Percentiles rank a stretch among this genome's conserved stretches.
Evolutionary conservation across 2,113 vertebrate genomes (phyloP).

Genomic region (Serilophus lunatus): DNA sequence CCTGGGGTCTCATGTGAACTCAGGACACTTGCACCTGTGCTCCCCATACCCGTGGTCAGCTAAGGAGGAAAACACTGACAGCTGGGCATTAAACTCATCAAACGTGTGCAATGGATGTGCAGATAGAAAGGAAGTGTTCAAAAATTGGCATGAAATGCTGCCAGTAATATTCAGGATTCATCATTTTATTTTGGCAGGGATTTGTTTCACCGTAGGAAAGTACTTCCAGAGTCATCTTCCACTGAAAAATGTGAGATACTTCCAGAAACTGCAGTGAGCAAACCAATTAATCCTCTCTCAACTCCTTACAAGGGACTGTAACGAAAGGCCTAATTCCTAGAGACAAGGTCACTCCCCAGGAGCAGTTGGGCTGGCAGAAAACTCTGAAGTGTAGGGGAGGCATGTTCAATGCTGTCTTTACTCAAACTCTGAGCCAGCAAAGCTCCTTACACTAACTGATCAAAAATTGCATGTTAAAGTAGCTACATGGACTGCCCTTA

Average conservation of each 20-base stretch:
- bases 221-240: conserved; percentile 61
- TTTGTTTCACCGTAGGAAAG: conserved; percentile 63
- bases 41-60: neutral
- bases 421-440: conserved; percentile 20
- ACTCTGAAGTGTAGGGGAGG: conserved; percentile 5
- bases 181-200: conserved; percentile 65
- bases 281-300: conserved; percentile 64
- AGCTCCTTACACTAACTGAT: neutral
- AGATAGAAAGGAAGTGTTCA: neutral
- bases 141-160: conserved; percentile 47
- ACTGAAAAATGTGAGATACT: conserved; percentile 59
- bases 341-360: conserved; percentile 62
- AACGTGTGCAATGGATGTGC: neutral
- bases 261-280: conserved; percentile 59
- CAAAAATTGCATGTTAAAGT: neutral
- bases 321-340: conserved; percentile 55
- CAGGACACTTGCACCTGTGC: neutral
- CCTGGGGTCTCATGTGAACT: neutral
- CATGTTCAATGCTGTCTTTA: conserved; percentile 1
- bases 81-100: neutral
- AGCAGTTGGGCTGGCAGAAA: conserved; percentile 54
- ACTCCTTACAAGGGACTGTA: conserved; percentile 56
- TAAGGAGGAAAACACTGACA: conserved; percentile 10
- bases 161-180: conserved; percentile 61
- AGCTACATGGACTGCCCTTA: neutral